Evolutionary conservation across 2,113 vertebrate species (phyloP).

Genomic region (Aphyosemion australe): DNA sequence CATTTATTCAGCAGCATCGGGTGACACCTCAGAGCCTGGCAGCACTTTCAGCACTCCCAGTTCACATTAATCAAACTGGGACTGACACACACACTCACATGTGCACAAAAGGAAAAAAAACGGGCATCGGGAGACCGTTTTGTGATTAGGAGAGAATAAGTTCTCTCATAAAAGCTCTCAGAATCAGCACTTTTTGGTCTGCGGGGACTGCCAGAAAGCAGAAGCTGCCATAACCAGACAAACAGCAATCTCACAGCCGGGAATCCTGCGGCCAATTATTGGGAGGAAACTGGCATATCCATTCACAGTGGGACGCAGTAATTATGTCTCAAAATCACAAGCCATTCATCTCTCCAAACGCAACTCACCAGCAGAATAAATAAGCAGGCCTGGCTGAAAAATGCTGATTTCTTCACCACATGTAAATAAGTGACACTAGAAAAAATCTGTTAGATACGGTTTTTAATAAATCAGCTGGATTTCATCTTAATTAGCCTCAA

Average conservation of each 20-base stretch:
- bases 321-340: constrained; percentile 56
- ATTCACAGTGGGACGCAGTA: constrained; percentile 44
- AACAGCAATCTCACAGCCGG: constrained; percentile 66
- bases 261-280: constrained; percentile 49
- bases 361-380: constrained; percentile 36
- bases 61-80: constrained; percentile 78
- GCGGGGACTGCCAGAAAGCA: constrained; percentile 54
- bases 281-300: constrained; percentile 48
- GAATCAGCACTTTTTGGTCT: constrained; percentile 70
- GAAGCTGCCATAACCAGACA: constrained; percentile 70
- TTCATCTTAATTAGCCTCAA: too few species aligned
- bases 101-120: constrained; percentile 9
- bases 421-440: too few species aligned
- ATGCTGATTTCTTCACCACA: not conserved
- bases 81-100: constrained; percentile 59
- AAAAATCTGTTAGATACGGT: too few species aligned
- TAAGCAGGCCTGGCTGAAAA: constrained; percentile 22
- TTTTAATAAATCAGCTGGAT: too few species aligned
- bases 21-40: constrained; percentile 62
- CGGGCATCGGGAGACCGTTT: constrained; percentile 63
- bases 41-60: constrained; percentile 59
- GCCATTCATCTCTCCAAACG: constrained; percentile 39
- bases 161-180: constrained; percentile 52
- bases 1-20: constrained; percentile 64
- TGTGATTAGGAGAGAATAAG: constrained; percentile 72